phyloP scores from a whole-genome alignment of 2,113 vertebrate species.

The Syngnathus floridae region DNA sequence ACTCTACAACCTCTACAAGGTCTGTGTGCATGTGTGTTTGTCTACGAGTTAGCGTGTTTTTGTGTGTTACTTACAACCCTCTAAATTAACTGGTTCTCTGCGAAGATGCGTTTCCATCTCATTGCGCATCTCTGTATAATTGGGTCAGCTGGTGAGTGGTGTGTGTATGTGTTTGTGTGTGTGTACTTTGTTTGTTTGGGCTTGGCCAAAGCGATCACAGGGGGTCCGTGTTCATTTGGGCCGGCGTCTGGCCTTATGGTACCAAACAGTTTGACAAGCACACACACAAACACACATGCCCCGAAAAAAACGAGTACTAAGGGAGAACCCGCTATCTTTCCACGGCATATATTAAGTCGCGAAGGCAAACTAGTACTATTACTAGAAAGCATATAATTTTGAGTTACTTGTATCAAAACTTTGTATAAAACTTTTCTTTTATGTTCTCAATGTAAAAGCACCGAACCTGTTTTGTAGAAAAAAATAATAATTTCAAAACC shows the following conservation, averaged over 20 bases:
- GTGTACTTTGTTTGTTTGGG: conserved; percentile 54
- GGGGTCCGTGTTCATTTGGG: conserved; percentile 67
- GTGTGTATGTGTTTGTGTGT: conserved; percentile 15
- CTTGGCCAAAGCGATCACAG: conserved; percentile 63
- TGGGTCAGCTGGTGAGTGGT: conserved; percentile 62
- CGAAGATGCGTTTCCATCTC: conserved; percentile 68
- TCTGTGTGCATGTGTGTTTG: not conserved
- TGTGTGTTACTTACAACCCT: conserved; percentile 48
- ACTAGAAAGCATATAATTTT: too few relatives aligned
- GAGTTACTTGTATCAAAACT: too few relatives aligned
- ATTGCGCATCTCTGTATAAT: conserved; percentile 67
- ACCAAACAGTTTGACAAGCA: conserved; percentile 58
- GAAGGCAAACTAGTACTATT: conserved; percentile 19
- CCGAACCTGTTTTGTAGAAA: too few relatives aligned
- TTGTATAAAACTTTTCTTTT: too few relatives aligned
- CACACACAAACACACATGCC: conserved; percentile 12
- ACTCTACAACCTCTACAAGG: not conserved
- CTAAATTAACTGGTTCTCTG: conserved; percentile 65
- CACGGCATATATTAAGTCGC: conserved; percentile 40
- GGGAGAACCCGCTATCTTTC: conserved; percentile 36
- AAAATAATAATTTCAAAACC: too few relatives aligned
- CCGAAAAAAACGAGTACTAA: conserved; percentile 29
- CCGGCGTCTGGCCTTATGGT: conserved; percentile 63
- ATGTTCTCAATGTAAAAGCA: too few relatives aligned
- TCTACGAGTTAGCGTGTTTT: too few relatives aligned